Evolutionary conservation across 2,888 invertebrate genomes (phyloP).

Genomic region (Ectemnius cavifrons): DNA sequence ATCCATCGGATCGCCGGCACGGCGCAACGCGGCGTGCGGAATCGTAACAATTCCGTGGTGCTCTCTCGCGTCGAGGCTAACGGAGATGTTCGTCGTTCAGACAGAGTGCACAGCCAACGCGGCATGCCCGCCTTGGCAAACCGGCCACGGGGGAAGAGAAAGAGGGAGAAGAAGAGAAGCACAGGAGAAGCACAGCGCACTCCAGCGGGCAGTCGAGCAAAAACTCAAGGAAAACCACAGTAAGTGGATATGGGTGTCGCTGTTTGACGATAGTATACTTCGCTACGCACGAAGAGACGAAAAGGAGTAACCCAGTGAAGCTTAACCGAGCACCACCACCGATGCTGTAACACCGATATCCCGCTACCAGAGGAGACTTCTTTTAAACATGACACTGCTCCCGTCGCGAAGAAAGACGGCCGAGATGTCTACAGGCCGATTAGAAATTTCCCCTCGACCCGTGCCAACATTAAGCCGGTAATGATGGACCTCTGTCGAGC

Average conservation of each 20-base stretch:
- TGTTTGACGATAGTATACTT: slow-evolving; percentile 42
- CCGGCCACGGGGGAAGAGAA: no score
- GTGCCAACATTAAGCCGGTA: no score
- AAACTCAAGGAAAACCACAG: slow-evolving; percentile 66
- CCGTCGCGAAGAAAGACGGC: no score
- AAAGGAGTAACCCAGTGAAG: slow-evolving; percentile 11
- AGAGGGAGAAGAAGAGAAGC: no score
- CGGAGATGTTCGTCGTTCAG: slow-evolving; percentile 11
- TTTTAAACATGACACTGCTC: slow-evolving; percentile 6
- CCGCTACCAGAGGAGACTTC: slow-evolving; percentile 3
- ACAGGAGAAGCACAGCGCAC: not conserved
- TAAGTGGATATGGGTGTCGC: slow-evolving; percentile 48
- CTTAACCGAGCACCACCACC: slow-evolving; percentile 5
- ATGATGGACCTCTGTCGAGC: no score
- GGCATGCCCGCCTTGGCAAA: slow-evolving; percentile 14
- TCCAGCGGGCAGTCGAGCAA: slow-evolving; percentile 33
- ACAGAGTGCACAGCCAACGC: slow-evolving; percentile 25
- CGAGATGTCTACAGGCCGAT: no score
- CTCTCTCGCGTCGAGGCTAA: slow-evolving; percentile 2
- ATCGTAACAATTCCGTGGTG: not conserved
- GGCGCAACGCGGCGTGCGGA: not conserved
- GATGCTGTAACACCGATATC: slow-evolving; percentile 28
- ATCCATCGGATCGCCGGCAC: not conserved
- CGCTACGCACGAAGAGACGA: slow-evolving; percentile 18
- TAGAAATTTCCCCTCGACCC: no score